phyloP scores from a whole-genome alignment of 2,797 vertebrate genomes.

The Rhinogobio ventralis region DNA sequence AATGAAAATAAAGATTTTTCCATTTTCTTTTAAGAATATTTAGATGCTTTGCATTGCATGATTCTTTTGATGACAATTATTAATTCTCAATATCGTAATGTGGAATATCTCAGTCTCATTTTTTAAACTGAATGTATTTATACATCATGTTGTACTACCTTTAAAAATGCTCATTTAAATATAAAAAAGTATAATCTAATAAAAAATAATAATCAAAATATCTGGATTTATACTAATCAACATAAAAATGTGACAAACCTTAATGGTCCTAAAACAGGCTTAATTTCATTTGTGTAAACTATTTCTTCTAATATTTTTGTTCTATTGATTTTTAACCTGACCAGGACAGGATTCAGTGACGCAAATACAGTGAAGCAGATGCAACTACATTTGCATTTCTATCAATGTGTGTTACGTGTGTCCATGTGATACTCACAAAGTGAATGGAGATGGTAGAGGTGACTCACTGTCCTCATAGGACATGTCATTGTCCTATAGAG shows the following conservation, averaged over 20 bases:
- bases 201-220: neutral
- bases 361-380: neutral
- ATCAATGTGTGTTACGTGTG: slow-evolving; percentile 8
- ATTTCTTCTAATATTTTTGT: neutral
- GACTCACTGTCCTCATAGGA: slow-evolving; percentile 75
- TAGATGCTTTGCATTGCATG: neutral
- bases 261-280: neutral
- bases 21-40: neutral
- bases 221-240: neutral
- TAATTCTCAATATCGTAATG: neutral
- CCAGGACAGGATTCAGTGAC: neutral
- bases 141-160: neutral
- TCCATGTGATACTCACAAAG: slow-evolving; percentile 71
- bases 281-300: neutral
- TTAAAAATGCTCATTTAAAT: neutral
- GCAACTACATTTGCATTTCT: slow-evolving; percentile 7
- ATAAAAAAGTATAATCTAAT: neutral
- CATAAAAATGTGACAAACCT: neutral
- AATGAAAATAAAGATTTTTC: neutral
- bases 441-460: slow-evolving; percentile 70
- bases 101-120: neutral
- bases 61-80: neutral
- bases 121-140: neutral
- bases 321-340: neutral
- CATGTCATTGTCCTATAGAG: slow-evolving; percentile 73